phyloP scores from a whole-genome alignment of 53 echinoderm and acorn worm genomes.

The Arbacia lixula region DNA sequence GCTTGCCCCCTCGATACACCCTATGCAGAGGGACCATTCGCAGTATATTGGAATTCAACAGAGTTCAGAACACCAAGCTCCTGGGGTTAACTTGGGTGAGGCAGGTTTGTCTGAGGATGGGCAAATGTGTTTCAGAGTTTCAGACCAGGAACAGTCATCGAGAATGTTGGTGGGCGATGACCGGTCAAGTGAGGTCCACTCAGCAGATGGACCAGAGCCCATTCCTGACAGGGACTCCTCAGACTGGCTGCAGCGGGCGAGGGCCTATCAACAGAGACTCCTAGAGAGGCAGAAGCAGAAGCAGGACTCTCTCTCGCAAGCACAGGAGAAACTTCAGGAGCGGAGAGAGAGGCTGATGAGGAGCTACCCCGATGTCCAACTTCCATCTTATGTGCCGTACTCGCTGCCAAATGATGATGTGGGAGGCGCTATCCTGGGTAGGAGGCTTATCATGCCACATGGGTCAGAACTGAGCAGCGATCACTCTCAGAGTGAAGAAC shows the following conservation, averaged over 20 bases:
- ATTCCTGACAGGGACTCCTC: too few species aligned
- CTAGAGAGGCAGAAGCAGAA: slow-evolving; percentile 68
- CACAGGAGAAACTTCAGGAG: slow-evolving; percentile 73
- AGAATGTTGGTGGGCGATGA: too few species aligned
- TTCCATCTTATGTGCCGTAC: slow-evolving; percentile 68
- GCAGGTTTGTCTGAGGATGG: too few species aligned
- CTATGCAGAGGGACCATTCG: too few species aligned
- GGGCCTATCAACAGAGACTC: slow-evolving; percentile 69
- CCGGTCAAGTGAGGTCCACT: too few species aligned
- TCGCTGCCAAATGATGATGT: not conserved
- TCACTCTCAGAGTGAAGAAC: not conserved
- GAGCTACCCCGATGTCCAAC: slow-evolving; percentile 71
- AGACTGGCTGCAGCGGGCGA: slow-evolving; percentile 47
- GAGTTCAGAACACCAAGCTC: too few species aligned
- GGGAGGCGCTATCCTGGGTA: not conserved
- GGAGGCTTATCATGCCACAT: not conserved
- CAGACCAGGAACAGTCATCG: too few species aligned
- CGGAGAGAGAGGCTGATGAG: slow-evolving; percentile 70
- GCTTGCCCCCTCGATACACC: too few species aligned
- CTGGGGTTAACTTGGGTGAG: too few species aligned
- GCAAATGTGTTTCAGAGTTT: too few species aligned
- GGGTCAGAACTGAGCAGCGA: not conserved
- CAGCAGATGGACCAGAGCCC: too few species aligned
- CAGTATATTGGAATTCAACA: too few species aligned
- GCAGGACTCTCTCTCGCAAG: slow-evolving; percentile 61